phyloP scores from a whole-genome alignment of 2,113 vertebrate species.

The Ibidorhyncha struthersii region DNA sequence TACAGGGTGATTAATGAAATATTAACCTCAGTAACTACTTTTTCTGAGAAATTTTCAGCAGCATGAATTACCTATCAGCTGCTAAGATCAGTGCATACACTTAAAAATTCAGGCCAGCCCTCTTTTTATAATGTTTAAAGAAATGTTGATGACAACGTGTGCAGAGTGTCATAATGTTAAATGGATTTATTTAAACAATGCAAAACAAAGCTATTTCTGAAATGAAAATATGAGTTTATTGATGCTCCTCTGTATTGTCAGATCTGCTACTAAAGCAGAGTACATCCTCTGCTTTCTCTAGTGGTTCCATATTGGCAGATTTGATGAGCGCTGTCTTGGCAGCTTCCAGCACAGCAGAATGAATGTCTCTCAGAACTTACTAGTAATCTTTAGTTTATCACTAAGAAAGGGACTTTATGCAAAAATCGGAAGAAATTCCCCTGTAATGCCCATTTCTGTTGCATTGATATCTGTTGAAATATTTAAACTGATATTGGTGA shows the following conservation, averaged over 20 bases:
- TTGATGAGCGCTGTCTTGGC: not conserved
- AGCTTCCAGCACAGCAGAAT: not conserved
- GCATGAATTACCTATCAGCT: not conserved
- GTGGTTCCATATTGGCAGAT: not conserved
- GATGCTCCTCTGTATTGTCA: not conserved
- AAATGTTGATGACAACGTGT: not conserved
- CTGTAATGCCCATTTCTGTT: not conserved
- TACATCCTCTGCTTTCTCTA: not conserved
- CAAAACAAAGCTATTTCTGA: constrained; percentile 17
- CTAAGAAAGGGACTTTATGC: not conserved
- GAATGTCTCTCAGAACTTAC: not conserved
- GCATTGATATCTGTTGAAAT: not conserved
- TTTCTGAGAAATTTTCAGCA: constrained; percentile 16
- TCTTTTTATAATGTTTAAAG: not conserved
- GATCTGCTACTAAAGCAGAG: not conserved
- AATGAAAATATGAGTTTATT: constrained; percentile 21
- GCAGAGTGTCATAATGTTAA: constrained; percentile 7
- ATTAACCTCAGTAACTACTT: constrained; percentile 44
- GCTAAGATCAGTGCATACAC: not conserved
- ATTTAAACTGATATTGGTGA: not conserved
- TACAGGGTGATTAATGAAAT: constrained; percentile 53
- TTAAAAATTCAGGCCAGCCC: constrained; percentile 9
- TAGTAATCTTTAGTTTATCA: not conserved
- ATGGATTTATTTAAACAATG: constrained; percentile 19
- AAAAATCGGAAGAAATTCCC: not conserved